Conservation (phyloP, 2,888 invertebrate species). For the Frankliniella fusca region DNA sequence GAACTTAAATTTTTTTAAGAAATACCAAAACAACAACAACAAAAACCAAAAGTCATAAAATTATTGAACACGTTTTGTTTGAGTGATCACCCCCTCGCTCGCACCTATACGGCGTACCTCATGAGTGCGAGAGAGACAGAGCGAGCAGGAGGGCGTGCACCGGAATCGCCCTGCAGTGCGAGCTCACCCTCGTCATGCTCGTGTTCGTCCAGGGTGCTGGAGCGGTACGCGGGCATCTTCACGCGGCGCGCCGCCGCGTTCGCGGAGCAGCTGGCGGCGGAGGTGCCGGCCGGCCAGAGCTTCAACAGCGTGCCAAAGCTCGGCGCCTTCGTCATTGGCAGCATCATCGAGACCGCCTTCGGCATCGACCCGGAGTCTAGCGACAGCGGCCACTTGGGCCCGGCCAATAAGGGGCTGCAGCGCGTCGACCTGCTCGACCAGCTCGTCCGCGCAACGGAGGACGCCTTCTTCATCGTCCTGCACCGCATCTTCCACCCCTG, state of each 20-base stretch:
- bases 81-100: too few species aligned
- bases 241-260: neutral
- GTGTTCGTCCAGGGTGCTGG: neutral
- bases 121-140: too few species aligned
- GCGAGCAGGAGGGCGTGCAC: too few species aligned
- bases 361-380: neutral
- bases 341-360: constrained; percentile 1
- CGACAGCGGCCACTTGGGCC: neutral
- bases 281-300: neutral
- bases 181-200: too few species aligned
- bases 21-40: too few species aligned
- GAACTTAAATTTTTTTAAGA: too few species aligned
- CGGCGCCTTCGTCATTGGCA: neutral
- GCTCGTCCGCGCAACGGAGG: neutral
- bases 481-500: constrained; percentile 11
- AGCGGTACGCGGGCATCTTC: constrained; percentile 4
- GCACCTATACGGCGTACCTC: too few species aligned
- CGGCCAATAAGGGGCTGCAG: too few species aligned
- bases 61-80: too few species aligned
- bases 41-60: too few species aligned
- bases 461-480: neutral
- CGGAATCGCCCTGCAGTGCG: too few species aligned
- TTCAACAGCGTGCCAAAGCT: neutral
- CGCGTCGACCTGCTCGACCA: neutral
- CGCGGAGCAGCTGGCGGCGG: neutral